Evolutionary conservation across 2,888 invertebrate species (phyloP).

Genomic region (Drosophila tripunctata): DNA sequence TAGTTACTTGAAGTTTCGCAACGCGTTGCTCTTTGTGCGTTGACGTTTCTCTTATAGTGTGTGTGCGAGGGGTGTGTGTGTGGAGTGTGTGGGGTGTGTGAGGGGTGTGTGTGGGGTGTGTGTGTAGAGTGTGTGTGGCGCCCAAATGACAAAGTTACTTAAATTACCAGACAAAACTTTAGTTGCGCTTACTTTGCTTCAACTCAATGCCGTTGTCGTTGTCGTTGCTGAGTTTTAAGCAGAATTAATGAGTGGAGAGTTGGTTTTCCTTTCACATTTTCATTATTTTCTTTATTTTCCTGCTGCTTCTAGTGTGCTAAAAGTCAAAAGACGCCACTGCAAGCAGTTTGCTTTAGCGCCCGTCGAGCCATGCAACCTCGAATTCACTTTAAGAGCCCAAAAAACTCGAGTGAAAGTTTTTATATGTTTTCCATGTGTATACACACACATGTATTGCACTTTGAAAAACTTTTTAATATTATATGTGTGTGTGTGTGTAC

Average conservation of each 20-base stretch:
- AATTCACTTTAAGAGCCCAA: constrained; percentile 42
- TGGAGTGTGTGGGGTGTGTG: constrained; percentile 3
- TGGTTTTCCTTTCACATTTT: constrained; percentile 34
- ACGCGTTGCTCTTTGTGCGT: constrained; percentile 59
- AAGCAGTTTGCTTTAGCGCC: constrained; percentile 43
- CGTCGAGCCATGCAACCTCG: constrained; percentile 46
- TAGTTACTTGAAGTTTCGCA: constrained; percentile 30
- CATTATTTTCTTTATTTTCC: constrained; percentile 22
- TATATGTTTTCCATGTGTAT: constrained; percentile 28
- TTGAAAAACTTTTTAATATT: constrained; percentile 25
- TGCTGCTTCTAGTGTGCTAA: constrained; percentile 21
- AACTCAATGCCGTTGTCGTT: constrained; percentile 19
- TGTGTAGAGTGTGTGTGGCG: constrained; percentile 30
- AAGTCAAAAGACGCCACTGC: constrained; percentile 55
- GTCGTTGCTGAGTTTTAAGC: constrained; percentile 39
- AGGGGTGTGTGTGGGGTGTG: constrained; percentile 14
- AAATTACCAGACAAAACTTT: constrained; percentile 74
- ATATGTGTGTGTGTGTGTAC: background rate
- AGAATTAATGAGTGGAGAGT: constrained; percentile 60
- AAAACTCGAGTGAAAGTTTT: constrained; percentile 49
- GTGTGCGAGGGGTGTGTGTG: constrained; percentile 11
- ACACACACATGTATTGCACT: constrained; percentile 22
- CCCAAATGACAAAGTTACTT: constrained; percentile 74
- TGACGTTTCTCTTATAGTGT: constrained; percentile 44
- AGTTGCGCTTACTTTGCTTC: constrained; percentile 48